A percentile compares a stretch with the other conserved stretches of the same genome.
Conservation (phyloP, 2,888 invertebrate genomes). For the Lymantria dispar region DNA sequence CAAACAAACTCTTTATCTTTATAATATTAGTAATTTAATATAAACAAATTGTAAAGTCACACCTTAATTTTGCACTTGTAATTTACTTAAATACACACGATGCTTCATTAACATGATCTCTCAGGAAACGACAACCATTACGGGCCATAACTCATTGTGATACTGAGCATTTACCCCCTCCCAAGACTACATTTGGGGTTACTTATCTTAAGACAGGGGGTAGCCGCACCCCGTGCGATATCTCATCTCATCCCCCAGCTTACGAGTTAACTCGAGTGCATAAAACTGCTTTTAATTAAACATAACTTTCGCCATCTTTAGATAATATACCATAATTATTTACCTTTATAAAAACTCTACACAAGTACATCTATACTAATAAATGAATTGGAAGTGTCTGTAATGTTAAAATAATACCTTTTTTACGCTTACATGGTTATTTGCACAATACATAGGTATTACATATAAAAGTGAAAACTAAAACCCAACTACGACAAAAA, state of each 20-base stretch:
- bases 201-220: slow-evolving; percentile 37
- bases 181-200: slow-evolving; percentile 25
- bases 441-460: no score
- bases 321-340: no score
- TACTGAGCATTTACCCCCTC: slow-evolving; percentile 35
- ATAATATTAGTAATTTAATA: no score
- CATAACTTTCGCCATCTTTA: slow-evolving; percentile 7
- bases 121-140: slow-evolving; percentile 15
- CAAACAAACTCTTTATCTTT: no score
- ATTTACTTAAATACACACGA: slow-evolving; percentile 2
- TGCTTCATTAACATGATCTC: slow-evolving; percentile 14
- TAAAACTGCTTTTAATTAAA: slow-evolving; percentile 37
- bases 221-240: slow-evolving; percentile 11
- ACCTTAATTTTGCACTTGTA: slow-evolving; percentile 4
- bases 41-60: neutral
- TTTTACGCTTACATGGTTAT: no score
- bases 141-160: slow-evolving; percentile 31
- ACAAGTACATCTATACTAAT: no score
- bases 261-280: slow-evolving; percentile 10
- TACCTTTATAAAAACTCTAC: no score
- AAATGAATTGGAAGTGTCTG: no score
- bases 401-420: no score
- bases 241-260: slow-evolving; percentile 16
- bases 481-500: no score
- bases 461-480: no score